These are phyloP conservation scores for Oncorhynchus masou DNA, from an alignment of 2,113 vertebrate species.

Conservation along the genomic window DNA sequence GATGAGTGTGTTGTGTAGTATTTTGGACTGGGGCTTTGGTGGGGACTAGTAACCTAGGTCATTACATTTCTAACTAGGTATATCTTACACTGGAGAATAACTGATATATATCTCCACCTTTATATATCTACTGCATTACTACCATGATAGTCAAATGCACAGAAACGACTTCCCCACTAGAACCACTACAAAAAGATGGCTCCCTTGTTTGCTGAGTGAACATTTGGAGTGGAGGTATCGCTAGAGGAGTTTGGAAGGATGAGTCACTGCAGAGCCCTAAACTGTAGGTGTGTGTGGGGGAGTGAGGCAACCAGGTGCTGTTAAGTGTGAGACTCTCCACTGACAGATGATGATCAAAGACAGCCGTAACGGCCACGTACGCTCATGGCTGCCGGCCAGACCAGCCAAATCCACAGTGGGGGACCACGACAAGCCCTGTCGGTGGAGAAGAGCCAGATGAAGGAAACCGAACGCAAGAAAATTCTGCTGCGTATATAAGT, in stretches of 20 bases:
- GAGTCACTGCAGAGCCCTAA: slow-evolving; percentile 38
- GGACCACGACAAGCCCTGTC: slow-evolving; percentile 37
- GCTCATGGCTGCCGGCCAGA: slow-evolving; percentile 56
- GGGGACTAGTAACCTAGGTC: neutral
- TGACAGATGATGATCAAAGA: slow-evolving; percentile 72
- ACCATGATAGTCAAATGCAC: neutral
- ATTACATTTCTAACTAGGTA: neutral
- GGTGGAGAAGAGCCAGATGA: slow-evolving; percentile 41
- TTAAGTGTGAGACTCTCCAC: slow-evolving; percentile 62
- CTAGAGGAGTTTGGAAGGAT: slow-evolving; percentile 58
- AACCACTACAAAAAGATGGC: neutral
- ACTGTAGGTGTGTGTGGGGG: slow-evolving; percentile 35
- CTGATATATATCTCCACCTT: neutral
- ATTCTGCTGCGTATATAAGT: slow-evolving; percentile 10
- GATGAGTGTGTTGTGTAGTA: neutral
- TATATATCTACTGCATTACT: neutral
- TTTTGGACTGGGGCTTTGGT: neutral
- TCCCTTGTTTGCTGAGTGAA: slow-evolving; percentile 25
- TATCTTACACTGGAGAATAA: neutral
- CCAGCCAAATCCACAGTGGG: slow-evolving; percentile 30
- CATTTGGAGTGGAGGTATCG: slow-evolving; percentile 44
- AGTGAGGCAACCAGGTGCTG: slow-evolving; percentile 59
- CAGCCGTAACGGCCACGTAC: slow-evolving; percentile 53
- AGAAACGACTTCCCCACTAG: neutral
- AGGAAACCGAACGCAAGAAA: slow-evolving; percentile 25